Conservation (phyloP, 2,888 invertebrate species). For the Cryptops parisi region DNA sequence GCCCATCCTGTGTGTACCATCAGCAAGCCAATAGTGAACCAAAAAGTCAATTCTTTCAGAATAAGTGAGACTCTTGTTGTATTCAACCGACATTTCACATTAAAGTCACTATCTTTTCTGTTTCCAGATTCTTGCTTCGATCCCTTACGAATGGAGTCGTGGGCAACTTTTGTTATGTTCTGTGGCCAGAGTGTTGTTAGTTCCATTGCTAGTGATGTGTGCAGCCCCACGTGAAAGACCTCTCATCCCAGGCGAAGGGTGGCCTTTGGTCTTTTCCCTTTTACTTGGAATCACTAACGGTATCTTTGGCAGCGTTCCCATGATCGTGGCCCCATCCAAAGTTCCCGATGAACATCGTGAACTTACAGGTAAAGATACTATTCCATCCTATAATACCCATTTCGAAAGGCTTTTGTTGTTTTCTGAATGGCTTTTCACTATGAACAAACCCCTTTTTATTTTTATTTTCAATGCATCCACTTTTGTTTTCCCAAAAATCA, state of each 20-base stretch:
- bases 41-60: too few species aligned
- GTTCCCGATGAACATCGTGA: slow-evolving; percentile 74
- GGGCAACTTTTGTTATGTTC: slow-evolving; percentile 60
- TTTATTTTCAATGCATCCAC: too few species aligned
- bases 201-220: slow-evolving; percentile 67
- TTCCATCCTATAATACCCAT: too few species aligned
- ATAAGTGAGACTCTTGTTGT: too few species aligned
- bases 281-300: slow-evolving; percentile 71
- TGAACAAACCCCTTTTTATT: too few species aligned
- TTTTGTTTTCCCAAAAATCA: too few species aligned
- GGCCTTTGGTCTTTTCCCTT: slow-evolving; percentile 50
- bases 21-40: too few species aligned
- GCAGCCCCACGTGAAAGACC: slow-evolving; percentile 62
- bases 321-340: slow-evolving; percentile 77
- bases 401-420: too few species aligned
- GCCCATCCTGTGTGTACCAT: too few species aligned
- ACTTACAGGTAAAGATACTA: slow-evolving; percentile 57
- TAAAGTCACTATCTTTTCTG: background rate
- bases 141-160: slow-evolving; percentile 70
- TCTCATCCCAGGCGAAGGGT: slow-evolving; percentile 48
- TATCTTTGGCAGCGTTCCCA: slow-evolving; percentile 76
- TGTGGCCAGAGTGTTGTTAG: slow-evolving; percentile 52
- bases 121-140: slow-evolving; percentile 53
- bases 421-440: too few species aligned
- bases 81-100: too few species aligned